Evolutionary conservation across 2,113 vertebrate species (phyloP).

Genomic region (Mixornis gularis): DNA sequence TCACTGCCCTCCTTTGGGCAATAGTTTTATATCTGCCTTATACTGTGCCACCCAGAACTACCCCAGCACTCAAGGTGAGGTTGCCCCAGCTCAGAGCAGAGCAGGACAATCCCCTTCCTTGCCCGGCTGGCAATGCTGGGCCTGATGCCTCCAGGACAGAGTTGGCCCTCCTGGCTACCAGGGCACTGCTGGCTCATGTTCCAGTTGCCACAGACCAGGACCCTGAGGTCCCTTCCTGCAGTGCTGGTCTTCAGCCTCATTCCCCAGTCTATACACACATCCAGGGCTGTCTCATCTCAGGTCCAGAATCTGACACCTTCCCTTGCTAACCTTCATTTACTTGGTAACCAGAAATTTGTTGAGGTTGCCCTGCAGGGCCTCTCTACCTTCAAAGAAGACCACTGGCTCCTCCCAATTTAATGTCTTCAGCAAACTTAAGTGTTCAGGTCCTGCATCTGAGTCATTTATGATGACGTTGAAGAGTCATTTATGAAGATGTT

Average conservation of each 20-base stretch:
- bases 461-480: neutral
- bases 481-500: neutral
- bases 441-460: neutral
- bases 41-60: neutral
- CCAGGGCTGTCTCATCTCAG: neutral
- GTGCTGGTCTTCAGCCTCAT: neutral
- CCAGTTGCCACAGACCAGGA: fast-evolving
- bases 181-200: neutral
- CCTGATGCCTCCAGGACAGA: fast-evolving
- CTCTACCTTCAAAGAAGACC: neutral
- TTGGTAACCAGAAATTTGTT: neutral
- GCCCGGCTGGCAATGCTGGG: fast-evolving
- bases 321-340: neutral
- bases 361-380: neutral
- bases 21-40: neutral
- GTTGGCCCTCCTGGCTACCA: neutral
- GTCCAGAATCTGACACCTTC: neutral
- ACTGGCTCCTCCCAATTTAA: neutral
- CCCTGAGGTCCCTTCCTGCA: neutral
- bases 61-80: neutral
- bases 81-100: neutral
- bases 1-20: neutral
- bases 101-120: neutral
- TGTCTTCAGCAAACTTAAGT: neutral
- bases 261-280: neutral